Percentiles rank a stretch among this genome's conserved stretches.
These are phyloP conservation scores for Limnephilus marmoratus DNA, from an alignment of 2,888 invertebrate species.

Conservation along the genomic window DNA sequence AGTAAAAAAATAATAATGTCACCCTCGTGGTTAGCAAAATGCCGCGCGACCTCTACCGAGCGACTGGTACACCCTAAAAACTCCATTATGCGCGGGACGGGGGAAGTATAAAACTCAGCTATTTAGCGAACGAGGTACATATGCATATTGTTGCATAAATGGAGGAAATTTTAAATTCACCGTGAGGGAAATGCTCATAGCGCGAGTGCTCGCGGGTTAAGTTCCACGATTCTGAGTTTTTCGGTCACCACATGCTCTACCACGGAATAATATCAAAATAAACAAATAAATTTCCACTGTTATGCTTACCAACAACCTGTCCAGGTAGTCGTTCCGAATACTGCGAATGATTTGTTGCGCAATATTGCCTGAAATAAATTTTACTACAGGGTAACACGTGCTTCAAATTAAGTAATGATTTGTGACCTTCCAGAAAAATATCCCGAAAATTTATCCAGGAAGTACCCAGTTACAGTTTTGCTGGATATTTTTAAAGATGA, in stretches of 20 bases:
- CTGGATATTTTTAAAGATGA: not conserved
- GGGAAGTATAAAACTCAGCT: no score
- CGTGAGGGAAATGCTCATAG: no score
- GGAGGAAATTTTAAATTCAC: no score
- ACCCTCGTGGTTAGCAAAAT: no score
- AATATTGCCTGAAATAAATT: slow-evolving; percentile 34
- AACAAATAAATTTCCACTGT: not conserved
- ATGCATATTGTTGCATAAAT: no score
- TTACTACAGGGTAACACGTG: slow-evolving; percentile 13
- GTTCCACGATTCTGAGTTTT: no score
- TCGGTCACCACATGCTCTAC: not conserved
- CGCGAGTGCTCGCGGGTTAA: no score
- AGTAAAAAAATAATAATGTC: no score
- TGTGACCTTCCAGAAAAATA: slow-evolving; percentile 3
- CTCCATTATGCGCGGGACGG: no score
- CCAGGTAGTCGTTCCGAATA: not conserved
- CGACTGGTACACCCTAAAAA: no score
- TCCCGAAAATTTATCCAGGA: not conserved
- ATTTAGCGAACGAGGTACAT: no score
- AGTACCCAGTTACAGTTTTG: not conserved
- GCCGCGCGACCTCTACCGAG: no score
- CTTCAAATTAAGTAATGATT: slow-evolving; percentile 33
- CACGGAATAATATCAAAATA: not conserved
- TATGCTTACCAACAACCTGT: not conserved
- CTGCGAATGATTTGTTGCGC: slow-evolving; percentile 16